Evolutionary conservation across 1,140 invertebrate species (phyloP).

Genomic region (Drosophila carrolli): DNA sequence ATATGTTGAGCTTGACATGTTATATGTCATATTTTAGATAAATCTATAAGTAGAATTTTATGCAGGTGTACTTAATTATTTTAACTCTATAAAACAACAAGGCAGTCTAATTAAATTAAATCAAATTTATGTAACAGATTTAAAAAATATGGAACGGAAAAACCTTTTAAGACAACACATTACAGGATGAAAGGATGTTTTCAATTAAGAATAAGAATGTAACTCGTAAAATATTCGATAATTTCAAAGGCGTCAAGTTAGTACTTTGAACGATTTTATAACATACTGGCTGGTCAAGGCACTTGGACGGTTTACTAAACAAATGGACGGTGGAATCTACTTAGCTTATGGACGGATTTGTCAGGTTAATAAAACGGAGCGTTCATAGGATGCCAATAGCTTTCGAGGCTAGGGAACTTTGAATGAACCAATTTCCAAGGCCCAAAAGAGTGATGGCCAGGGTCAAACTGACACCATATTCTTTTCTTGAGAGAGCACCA

Average conservation of each 20-base stretch:
- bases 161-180: too few species aligned
- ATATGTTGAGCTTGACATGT: neutral
- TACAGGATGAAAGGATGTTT: too few species aligned
- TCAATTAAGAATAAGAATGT: too few species aligned
- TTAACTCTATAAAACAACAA: too few species aligned
- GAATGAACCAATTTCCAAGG: conserved; percentile 10
- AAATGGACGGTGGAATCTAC: conserved; percentile 45
- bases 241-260: neutral
- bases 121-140: too few species aligned
- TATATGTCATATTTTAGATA: too few species aligned
- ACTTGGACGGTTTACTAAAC: conserved; percentile 38
- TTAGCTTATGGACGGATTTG: conserved; percentile 43
- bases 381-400: conserved; percentile 9
- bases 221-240: conserved; percentile 22
- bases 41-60: too few species aligned
- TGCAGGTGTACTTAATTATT: too few species aligned
- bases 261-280: neutral
- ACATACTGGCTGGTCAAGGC: conserved; percentile 37
- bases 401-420: conserved; percentile 18
- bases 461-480: neutral
- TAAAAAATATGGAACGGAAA: too few species aligned
- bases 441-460: conserved; percentile 23
- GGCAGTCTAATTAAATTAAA: too few species aligned
- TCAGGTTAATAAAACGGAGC: conserved; percentile 15
- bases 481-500: conserved; percentile 19